Conservation (phyloP, 2,113 vertebrate species). For the Uria aalge region DNA sequence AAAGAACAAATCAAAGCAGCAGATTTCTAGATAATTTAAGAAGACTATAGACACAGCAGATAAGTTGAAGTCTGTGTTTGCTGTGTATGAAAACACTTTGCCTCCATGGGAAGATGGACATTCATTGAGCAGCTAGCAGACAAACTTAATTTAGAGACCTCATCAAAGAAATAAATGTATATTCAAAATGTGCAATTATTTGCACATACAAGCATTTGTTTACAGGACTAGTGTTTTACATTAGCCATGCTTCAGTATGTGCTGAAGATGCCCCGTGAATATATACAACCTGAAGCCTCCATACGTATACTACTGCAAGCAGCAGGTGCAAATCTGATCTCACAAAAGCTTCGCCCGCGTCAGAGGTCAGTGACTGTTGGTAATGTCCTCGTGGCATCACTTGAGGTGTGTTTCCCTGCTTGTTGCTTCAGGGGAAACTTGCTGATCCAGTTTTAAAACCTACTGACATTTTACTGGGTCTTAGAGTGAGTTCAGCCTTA, state of each 20-base stretch:
- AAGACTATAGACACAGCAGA: slow-evolving; percentile 21
- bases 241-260: background rate
- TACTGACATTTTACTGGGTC: background rate
- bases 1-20: slow-evolving; percentile 46
- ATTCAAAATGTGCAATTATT: background rate
- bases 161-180: background rate
- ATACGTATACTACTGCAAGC: background rate
- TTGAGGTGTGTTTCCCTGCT: background rate
- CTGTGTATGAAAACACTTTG: background rate
- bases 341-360: background rate
- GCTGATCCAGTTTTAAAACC: background rate
- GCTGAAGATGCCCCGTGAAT: background rate
- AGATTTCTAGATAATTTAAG: slow-evolving; percentile 31
- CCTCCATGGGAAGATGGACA: background rate
- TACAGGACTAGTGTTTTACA: background rate
- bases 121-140: background rate
- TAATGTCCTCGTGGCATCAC: background rate
- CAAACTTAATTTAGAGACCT: background rate
- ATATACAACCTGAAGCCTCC: background rate
- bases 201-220: background rate
- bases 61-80: slow-evolving; percentile 41
- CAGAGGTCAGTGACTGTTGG: background rate
- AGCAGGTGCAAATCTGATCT: background rate
- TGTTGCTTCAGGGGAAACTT: background rate
- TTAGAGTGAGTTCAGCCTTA: background rate